A percentile compares a stretch with the other conserved stretches of the same genome.
Conservation (phyloP, 1,140 invertebrate species). For the Vanessa atalanta region DNA sequence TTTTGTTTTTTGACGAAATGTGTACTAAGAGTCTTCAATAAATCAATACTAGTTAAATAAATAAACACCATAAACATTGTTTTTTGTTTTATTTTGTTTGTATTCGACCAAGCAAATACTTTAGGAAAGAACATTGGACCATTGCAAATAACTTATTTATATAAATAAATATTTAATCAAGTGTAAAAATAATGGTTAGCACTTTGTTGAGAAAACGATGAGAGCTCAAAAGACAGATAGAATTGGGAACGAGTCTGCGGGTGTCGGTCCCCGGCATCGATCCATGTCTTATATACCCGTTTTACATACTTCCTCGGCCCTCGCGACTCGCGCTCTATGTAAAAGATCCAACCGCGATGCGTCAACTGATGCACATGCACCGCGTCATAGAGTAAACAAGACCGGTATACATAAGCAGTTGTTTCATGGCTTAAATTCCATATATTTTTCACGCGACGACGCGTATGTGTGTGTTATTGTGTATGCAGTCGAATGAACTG, state of each 20-base stretch:
- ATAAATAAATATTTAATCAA: neutral
- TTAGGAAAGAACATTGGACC: too few relatives aligned
- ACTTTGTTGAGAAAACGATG: constrained; percentile 17
- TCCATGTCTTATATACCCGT: constrained; percentile 72
- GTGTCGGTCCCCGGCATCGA: constrained; percentile 69
- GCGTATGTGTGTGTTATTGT: constrained; percentile 22
- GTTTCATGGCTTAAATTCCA: constrained; percentile 48
- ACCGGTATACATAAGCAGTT: constrained; percentile 44
- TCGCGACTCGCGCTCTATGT: constrained; percentile 68
- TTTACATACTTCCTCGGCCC: constrained; percentile 71
- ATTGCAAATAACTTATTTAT: neutral
- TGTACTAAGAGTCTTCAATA: too few relatives aligned
- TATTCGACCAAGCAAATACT: too few relatives aligned
- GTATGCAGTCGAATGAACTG: constrained; percentile 15
- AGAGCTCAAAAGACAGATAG: constrained; percentile 42
- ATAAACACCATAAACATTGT: too few relatives aligned
- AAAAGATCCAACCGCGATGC: constrained; percentile 73
- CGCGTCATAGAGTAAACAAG: constrained; percentile 56
- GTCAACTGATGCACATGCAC: constrained; percentile 75
- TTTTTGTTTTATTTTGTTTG: too few relatives aligned
- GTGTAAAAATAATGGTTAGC: neutral
- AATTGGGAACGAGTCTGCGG: constrained; percentile 54
- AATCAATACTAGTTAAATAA: too few relatives aligned
- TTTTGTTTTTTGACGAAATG: neutral
- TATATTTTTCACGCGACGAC: constrained; percentile 44